Evolutionary conservation across 2,113 vertebrate species (phyloP), one percentile per base, ranked within the genome.

Genomic region (Tautogolabrus adspersus): DNA sequence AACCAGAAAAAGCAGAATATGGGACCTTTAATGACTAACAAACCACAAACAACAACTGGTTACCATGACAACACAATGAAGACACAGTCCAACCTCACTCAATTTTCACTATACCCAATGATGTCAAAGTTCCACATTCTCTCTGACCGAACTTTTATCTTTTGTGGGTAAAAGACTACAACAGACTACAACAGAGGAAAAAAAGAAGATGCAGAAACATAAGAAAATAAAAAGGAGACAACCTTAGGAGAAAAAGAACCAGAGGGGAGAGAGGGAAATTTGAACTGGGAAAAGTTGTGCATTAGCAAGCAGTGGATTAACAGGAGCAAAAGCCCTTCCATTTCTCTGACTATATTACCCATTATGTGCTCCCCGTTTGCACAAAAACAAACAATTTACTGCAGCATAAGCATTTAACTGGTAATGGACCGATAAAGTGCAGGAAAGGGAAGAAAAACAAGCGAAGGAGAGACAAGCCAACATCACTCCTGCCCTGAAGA

Each of bases 291-390:
- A 80, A 46, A 59, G 51, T 78, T 37, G 54, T 83, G 72, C 72
- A 90, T 86, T 85, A 86, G 71, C 64, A 58, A 76, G 61, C 54
- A 70, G 67, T 79, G 75, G 87, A 87, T 85, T 82, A 90, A 78
- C 77, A 64, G 22, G 76, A 66, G 75, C 70, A 75, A 71, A 83
- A 78, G 68, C 59, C 63, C 72, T 64, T 91, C 79, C 75, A 81
- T 87, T 88, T 76, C 77, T 84, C 66, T 83, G 74, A 89, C 81
- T 92, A 79, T 85, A 54, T 57, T 66, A 71, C 55, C 83, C 76
- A 87, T 87, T 84, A 87, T 80, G 21, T 51, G 66, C 23, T 12
- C 26, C 63, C 40, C 75, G 52, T 47, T 54, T 42, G 81, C 49
- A 85, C 40, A 72, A 73, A 87, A 73, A 75, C 47, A 75, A 54